Evolutionary conservation across 1,140 invertebrate species (phyloP).

Genomic region (Orchesella cincta): DNA sequence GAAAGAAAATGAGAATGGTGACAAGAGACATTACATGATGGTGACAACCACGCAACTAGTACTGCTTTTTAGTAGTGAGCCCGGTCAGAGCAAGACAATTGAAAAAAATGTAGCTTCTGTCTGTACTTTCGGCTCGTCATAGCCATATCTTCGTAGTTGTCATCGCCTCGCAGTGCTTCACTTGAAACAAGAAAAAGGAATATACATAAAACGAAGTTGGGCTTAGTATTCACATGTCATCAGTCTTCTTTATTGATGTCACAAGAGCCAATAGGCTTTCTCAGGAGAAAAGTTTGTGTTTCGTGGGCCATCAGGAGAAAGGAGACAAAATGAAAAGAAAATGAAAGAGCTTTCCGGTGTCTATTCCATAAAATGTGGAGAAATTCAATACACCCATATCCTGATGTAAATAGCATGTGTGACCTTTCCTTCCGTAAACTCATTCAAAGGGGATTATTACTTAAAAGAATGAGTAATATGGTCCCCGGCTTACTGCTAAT

Average conservation of each 20-base stretch:
- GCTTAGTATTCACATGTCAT: slow-evolving; percentile 5
- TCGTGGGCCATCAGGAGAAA: background rate
- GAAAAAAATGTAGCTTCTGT: no score
- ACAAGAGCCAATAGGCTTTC: background rate
- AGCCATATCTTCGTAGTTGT: no score
- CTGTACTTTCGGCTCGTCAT: no score
- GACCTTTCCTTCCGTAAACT: background rate
- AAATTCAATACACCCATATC: background rate
- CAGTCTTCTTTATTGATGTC: slow-evolving; percentile 8
- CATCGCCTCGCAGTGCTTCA: no score
- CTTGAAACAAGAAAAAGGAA: no score
- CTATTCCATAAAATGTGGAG: background rate
- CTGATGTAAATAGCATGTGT: background rate
- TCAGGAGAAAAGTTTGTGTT: background rate
- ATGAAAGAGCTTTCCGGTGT: background rate
- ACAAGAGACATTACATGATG: no score
- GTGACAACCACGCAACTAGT: no score
- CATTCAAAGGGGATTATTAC: background rate
- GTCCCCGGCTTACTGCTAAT: no score
- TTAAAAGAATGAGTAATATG: background rate
- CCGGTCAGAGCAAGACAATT: no score
- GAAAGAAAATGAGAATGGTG: no score
- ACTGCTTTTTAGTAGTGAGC: no score
- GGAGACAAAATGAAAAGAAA: background rate
- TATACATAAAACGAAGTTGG: background rate